phyloP scores from a whole-genome alignment of 2,888 invertebrate genomes.

The Papilio gigon region DNA sequence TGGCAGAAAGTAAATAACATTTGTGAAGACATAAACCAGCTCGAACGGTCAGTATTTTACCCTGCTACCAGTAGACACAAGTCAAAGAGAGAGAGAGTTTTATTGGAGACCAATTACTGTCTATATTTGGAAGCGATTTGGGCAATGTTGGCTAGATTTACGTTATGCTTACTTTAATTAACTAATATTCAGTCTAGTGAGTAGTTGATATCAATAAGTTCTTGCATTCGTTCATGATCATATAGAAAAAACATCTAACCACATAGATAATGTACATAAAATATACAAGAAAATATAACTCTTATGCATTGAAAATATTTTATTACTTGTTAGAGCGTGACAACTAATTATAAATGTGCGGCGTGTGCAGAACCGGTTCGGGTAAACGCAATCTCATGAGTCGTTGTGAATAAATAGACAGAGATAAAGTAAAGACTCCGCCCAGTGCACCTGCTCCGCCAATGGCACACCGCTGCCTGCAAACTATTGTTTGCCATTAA shows the following conservation, averaged over 20 bases:
- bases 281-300: neutral
- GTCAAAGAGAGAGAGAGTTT: too few relatives aligned
- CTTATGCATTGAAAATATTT: neutral
- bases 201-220: neutral
- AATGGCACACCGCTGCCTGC: slow-evolving; percentile 48
- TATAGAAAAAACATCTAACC: neutral
- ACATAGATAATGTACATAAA: neutral
- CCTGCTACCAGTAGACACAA: too few relatives aligned
- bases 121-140: too few relatives aligned
- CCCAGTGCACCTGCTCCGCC: slow-evolving; percentile 55
- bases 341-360: slow-evolving; percentile 14
- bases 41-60: too few relatives aligned
- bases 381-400: slow-evolving; percentile 37
- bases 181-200: neutral
- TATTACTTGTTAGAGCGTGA: neutral
- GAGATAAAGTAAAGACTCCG: slow-evolving; percentile 55
- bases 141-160: too few relatives aligned
- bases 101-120: too few relatives aligned
- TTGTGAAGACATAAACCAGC: too few relatives aligned
- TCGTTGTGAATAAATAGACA: slow-evolving; percentile 46
- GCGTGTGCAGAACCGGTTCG: slow-evolving; percentile 28
- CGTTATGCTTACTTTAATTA: neutral
- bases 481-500: slow-evolving; percentile 47
- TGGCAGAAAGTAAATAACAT: too few relatives aligned
- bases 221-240: neutral